Evolutionary conservation across 2,797 vertebrate species (phyloP).

Genomic region (Phrynocephalus vlangalii): DNA sequence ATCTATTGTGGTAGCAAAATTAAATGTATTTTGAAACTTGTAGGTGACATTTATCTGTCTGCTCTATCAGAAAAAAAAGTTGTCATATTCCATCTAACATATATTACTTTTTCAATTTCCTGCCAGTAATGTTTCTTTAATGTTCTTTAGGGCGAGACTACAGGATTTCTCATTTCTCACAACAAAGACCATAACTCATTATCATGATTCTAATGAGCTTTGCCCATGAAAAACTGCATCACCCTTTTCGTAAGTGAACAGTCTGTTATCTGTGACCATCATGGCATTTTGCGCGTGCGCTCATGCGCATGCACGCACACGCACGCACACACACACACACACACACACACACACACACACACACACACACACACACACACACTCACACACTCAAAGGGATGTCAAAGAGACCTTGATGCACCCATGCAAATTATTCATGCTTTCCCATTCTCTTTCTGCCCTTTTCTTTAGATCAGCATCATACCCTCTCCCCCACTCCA

Average conservation of each 20-base stretch:
- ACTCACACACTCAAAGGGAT: not conserved
- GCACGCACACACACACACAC: not conserved
- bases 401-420: not conserved
- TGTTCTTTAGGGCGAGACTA: constrained; percentile 75
- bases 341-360: too few relatives aligned
- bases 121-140: constrained; percentile 79
- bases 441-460: constrained; percentile 29
- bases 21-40: constrained; percentile 79
- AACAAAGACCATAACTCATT: constrained; percentile 85
- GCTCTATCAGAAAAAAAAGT: constrained; percentile 78
- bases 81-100: constrained; percentile 77
- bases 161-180: constrained; percentile 78
- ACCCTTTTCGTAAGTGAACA: constrained; percentile 77
- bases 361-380: too few relatives aligned
- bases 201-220: constrained; percentile 89
- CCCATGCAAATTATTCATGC: not conserved
- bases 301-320: not conserved
- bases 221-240: constrained; percentile 77
- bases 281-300: constrained; percentile 64
- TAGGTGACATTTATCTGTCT: constrained; percentile 79
- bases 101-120: constrained; percentile 85
- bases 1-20: constrained; percentile 78
- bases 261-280: constrained; percentile 80
- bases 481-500: not conserved
- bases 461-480: constrained; percentile 51